Evolutionary conservation across 2,113 vertebrate genomes (phyloP).

Genomic region (Indicator indicator): DNA sequence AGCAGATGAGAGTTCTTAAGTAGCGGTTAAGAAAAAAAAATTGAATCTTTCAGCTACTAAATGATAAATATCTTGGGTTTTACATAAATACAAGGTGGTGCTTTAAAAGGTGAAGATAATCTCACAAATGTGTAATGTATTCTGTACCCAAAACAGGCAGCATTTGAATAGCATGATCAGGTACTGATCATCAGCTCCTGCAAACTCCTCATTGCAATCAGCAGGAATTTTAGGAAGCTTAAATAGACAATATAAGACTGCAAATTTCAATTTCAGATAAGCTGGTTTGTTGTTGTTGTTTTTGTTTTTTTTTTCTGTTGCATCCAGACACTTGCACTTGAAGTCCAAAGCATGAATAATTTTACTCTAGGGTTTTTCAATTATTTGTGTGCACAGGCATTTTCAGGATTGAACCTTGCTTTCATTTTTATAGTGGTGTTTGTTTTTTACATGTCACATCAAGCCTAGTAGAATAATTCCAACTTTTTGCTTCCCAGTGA

Average conservation of each 20-base stretch:
- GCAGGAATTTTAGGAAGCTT: neutral
- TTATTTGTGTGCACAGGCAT: neutral
- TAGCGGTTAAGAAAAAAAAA: neutral
- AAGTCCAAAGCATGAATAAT: neutral
- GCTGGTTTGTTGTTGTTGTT: too few species aligned
- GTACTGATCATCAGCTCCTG: neutral
- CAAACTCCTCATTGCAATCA: neutral
- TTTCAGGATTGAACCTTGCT: neutral
- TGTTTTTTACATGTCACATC: neutral
- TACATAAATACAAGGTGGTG: neutral
- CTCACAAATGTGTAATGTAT: neutral
- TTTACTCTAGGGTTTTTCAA: neutral
- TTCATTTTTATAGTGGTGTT: neutral
- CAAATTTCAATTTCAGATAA: neutral
- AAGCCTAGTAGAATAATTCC: neutral
- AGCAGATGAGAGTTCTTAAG: neutral
- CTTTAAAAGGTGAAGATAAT: neutral
- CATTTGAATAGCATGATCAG: neutral
- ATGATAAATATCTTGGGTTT: neutral
- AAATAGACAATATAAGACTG: neutral
- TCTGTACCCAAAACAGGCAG: neutral
- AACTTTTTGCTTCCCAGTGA: neutral
- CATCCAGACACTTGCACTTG: neutral
- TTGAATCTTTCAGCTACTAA: neutral
- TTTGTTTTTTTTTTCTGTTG: neutral